Percentiles rank a stretch among this genome's conserved stretches.
Evolutionary conservation across 2,113 vertebrate species (phyloP).

Genomic region (Delphinapterus leucas): DNA sequence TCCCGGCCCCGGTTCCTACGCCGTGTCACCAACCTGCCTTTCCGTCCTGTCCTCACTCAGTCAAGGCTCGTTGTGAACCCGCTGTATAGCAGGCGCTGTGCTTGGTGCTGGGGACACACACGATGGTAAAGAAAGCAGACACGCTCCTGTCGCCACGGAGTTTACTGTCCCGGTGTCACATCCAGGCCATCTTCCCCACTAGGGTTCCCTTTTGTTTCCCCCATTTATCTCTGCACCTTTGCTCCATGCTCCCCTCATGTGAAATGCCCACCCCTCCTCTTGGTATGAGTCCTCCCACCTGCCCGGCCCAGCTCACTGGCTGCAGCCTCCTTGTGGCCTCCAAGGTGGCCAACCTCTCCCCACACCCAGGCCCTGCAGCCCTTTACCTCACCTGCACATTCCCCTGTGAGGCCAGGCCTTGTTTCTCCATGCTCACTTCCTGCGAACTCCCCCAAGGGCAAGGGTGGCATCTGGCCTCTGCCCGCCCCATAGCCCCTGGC

Average conservation of each 20-base stretch:
- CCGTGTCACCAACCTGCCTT: neutral
- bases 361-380: accelerated
- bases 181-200: neutral
- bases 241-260: no score
- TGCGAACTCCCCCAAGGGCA: neutral
- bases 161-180: neutral
- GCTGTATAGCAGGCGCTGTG: neutral
- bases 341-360: neutral
- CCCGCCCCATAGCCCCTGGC: accelerated
- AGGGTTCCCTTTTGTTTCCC: neutral
- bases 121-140: accelerated
- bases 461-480: neutral
- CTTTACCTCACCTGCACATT: neutral
- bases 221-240: neutral
- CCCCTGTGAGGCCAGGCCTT: neutral
- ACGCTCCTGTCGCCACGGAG: accelerated
- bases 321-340: neutral
- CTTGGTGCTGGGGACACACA: neutral
- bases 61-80: neutral
- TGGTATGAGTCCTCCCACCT: neutral
- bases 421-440: neutral
- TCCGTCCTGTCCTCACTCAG: accelerated
- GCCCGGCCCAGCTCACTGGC: neutral
- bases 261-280: neutral
- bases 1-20: accelerated